A percentile compares a stretch with the other conserved stretches of the same genome.
These are phyloP conservation scores for Potorous gilbertii DNA, from an alignment of 2,797 vertebrate species.

Conservation along the genomic window DNA sequence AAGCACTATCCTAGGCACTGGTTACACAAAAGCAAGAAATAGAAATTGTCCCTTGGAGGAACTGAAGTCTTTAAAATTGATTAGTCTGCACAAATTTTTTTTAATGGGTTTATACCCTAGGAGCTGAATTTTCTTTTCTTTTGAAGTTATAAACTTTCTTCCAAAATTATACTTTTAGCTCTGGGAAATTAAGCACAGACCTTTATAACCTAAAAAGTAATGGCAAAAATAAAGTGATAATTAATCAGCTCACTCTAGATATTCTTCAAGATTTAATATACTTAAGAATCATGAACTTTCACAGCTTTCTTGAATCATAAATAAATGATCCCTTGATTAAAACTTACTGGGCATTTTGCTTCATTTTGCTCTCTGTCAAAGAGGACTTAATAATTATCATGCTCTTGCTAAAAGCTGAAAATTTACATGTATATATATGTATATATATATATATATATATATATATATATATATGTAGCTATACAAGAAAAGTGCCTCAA, in stretches of 20 bases:
- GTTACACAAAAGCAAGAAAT: neutral
- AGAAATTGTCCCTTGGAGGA: neutral
- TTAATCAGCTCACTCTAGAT: constrained; percentile 20
- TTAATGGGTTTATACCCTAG: constrained; percentile 19
- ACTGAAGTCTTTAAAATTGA: constrained; percentile 41
- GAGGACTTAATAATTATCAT: neutral
- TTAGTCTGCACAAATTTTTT: constrained; percentile 3
- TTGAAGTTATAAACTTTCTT: constrained; percentile 23
- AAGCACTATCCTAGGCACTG: neutral
- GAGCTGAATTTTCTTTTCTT: constrained; percentile 23
- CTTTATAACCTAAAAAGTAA: constrained; percentile 58
- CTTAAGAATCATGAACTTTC: constrained; percentile 30
- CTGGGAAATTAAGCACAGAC: constrained; percentile 29
- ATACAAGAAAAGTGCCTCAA: neutral
- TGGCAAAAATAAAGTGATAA: constrained; percentile 27
- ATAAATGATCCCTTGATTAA: constrained; percentile 28
- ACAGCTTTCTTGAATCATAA: constrained; percentile 34
- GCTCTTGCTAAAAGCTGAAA: neutral
- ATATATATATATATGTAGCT: neutral
- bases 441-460: too few species aligned
- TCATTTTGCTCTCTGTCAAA: neutral
- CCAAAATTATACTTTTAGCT: constrained; percentile 14
- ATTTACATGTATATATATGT: neutral
- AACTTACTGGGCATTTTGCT: constrained; percentile 25
- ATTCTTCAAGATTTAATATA: constrained; percentile 26